Percentiles rank a stretch among this genome's conserved stretches.
Conservation (phyloP, 2,797 vertebrate species). For the Molossus molossus region DNA sequence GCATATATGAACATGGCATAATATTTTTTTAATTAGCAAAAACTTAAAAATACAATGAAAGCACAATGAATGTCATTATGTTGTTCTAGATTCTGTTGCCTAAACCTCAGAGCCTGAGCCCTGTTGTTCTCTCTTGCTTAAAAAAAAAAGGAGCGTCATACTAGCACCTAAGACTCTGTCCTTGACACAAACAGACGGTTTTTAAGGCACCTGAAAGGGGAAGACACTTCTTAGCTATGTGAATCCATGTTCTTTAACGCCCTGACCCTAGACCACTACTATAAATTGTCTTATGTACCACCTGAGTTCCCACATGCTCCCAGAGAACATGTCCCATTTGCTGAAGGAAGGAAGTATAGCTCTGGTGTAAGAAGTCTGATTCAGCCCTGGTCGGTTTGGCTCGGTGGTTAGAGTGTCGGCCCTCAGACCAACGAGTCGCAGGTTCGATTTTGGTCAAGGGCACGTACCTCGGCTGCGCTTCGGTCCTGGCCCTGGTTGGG, state of each 20-base stretch:
- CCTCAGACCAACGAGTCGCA: too few species aligned
- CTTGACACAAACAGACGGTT: neutral
- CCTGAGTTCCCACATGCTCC: neutral
- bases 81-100: neutral
- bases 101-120: neutral
- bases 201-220: neutral
- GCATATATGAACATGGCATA: neutral
- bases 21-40: neutral
- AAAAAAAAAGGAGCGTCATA: neutral
- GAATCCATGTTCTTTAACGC: neutral
- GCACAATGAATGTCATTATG: neutral
- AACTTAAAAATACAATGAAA: conserved; percentile 11
- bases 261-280: neutral
- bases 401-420: too few species aligned
- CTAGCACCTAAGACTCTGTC: neutral
- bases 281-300: neutral
- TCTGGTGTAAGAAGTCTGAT: neutral
- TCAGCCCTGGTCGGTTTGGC: neutral
- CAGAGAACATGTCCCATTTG: neutral
- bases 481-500: too few species aligned
- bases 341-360: neutral
- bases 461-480: too few species aligned
- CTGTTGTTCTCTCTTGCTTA: neutral
- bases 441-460: too few species aligned
- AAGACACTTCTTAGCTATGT: neutral